A percentile compares a stretch with the other conserved stretches of the same genome.
Conservation (phyloP, 2,888 invertebrate species). For the Hirudinaria manillensis region DNA sequence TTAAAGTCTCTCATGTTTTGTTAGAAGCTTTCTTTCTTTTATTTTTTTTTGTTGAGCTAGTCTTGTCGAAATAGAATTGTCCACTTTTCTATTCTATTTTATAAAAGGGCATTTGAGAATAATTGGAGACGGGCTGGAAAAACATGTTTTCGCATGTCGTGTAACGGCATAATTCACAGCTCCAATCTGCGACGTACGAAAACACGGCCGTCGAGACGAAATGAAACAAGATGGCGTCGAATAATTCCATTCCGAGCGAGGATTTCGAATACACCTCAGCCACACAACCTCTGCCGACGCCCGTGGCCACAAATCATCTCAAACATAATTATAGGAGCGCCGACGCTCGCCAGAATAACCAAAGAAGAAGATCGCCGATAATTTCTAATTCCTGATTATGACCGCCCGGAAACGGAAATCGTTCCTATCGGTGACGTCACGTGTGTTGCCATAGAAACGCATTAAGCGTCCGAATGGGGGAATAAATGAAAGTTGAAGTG, state of each 20-base stretch:
- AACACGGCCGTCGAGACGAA: too few relatives aligned
- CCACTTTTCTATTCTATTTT: too few relatives aligned
- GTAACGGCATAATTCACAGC: too few relatives aligned
- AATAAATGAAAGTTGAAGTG: constrained; percentile 19
- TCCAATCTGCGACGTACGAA: too few relatives aligned
- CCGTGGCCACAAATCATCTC: constrained; percentile 1
- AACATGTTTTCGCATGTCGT: too few relatives aligned
- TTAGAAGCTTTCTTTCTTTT: too few relatives aligned
- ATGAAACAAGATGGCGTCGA: too few relatives aligned
- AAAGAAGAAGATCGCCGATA: constrained; percentile 10
- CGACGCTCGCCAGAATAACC: constrained; percentile 9
- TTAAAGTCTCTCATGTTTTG: too few relatives aligned
- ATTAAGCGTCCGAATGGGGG: constrained; percentile 17
- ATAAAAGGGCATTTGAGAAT: too few relatives aligned
- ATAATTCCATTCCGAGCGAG: not conserved
- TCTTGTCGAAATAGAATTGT: too few relatives aligned
- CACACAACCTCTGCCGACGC: not conserved
- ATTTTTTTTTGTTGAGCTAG: too few relatives aligned
- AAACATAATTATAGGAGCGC: constrained; percentile 15
- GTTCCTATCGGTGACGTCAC: constrained; percentile 18
- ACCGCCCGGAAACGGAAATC: constrained; percentile 19
- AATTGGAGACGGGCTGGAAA: too few relatives aligned
- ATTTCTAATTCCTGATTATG: constrained; percentile 16
- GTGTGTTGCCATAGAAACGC: constrained; percentile 19
- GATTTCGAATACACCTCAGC: constrained; percentile 10